phyloP scores from a whole-genome alignment of 2,888 invertebrate species.

The Pterostichus madidus region DNA sequence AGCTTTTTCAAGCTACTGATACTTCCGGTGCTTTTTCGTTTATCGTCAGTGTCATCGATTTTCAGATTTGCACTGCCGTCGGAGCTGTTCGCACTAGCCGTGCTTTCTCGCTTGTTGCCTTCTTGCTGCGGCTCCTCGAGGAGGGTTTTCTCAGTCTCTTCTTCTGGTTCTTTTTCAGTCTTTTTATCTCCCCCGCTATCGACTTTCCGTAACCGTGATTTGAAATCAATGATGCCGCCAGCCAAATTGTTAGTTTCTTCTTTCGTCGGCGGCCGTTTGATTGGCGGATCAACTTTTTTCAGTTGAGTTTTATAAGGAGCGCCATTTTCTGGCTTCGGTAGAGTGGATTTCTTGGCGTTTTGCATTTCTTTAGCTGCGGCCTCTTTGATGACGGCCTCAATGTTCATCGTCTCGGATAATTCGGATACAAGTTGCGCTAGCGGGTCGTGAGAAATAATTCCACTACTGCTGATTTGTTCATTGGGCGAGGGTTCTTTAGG shows the following conservation, averaged over 20 bases:
- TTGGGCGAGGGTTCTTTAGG: slow-evolving; percentile 79
- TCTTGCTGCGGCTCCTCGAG: slow-evolving; percentile 70
- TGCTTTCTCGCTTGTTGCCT: slow-evolving; percentile 77
- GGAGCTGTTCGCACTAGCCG: slow-evolving; percentile 76
- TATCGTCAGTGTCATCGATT: slow-evolving; percentile 87
- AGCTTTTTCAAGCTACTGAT: slow-evolving; percentile 94
- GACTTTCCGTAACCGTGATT: slow-evolving; percentile 90
- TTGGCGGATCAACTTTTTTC: slow-evolving; percentile 85
- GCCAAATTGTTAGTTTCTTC: slow-evolving; percentile 79
- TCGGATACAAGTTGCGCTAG: slow-evolving; percentile 90
- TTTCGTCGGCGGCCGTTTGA: slow-evolving; percentile 79
- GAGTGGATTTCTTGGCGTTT: slow-evolving; percentile 69
- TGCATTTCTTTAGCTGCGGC: slow-evolving; percentile 70
- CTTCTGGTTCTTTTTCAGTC: slow-evolving; percentile 72
- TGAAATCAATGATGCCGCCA: slow-evolving; percentile 88
- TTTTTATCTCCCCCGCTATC: slow-evolving; percentile 79
- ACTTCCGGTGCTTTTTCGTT: slow-evolving; percentile 94
- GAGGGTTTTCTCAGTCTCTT: slow-evolving; percentile 68
- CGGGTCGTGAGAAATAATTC: slow-evolving; percentile 83
- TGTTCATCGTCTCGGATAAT: slow-evolving; percentile 90
- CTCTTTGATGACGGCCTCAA: slow-evolving; percentile 77
- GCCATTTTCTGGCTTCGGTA: slow-evolving; percentile 72
- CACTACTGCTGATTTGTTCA: slow-evolving; percentile 76
- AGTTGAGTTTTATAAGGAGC: slow-evolving; percentile 83
- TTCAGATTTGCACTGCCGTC: slow-evolving; percentile 76